Evolutionary conservation across 2,797 vertebrate genomes (phyloP), one percentile per base, ranked within the genome.

Genomic region (Choloepus didactylus): DNA sequence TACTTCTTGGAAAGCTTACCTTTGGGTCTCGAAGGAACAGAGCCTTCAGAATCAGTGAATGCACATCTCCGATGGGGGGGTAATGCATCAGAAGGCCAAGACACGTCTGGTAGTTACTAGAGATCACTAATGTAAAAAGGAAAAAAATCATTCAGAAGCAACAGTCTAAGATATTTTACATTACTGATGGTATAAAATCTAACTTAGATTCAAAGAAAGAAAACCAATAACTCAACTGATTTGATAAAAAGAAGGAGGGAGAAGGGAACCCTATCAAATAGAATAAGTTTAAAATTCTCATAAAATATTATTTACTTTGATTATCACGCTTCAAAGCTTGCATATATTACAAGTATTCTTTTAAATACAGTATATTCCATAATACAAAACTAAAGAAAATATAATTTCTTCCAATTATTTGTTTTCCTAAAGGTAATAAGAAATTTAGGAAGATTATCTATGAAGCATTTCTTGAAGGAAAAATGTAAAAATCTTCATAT

Each of bases 71-170:
- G 81, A 99, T 98, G 49, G 99, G 99, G 87, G 99, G 99, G 96
- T 99, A 99, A 98, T 99, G 99, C 99, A 99, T 99, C 94, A 99
- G 98, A 84, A 99, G 99, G 96, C 99, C 99, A 94, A 99, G 98
- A 97, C 99, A 99, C 81, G 99, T 99, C 98, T 99, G 99, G 97
- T 99, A 99, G 98, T 99, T 99, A 98, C 99, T 99, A 89, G 99
- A 99, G 95, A 99, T 99, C 98, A 99, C 99, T 99, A 35, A 97
- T 91, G 97, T 97, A 59, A 96, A 73, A 98, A 93, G 60, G 1
- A 0, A 93, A 76, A 29, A 76, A 77, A 84, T 31, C 51, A 82
- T 41, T 95, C 56, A 97, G 94, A 95, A 51, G 56, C 21, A 85
- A 46, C 62, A 59, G 25, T 11, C 70, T 87, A 89, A 93, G 41